Conservation (phyloP, 2,888 invertebrate species). For the Cataglyphis rosenhaueri region DNA sequence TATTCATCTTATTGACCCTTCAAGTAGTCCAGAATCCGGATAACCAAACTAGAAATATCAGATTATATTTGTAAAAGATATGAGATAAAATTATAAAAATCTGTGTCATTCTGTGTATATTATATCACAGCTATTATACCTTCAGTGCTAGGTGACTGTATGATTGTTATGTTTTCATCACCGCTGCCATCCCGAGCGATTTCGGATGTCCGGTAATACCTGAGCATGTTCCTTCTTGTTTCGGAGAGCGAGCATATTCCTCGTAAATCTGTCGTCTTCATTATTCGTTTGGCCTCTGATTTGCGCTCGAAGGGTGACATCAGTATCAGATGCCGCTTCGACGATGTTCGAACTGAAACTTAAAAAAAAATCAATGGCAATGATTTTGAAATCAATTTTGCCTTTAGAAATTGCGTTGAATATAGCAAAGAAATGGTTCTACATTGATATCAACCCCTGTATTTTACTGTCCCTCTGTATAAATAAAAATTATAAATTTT, state of each 20-base stretch:
- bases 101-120: not conserved
- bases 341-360: constrained; percentile 71
- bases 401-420: too few relatives aligned
- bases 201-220: constrained; percentile 69
- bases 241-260: constrained; percentile 67
- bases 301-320: constrained; percentile 76
- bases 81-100: not conserved
- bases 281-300: constrained; percentile 72
- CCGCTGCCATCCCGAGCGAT: constrained; percentile 74
- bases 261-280: constrained; percentile 65
- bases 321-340: constrained; percentile 77
- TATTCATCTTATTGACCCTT: not conserved
- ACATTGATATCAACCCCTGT: too few relatives aligned
- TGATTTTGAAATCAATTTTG: not conserved
- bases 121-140: constrained; percentile 58
- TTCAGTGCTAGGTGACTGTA: constrained; percentile 73
- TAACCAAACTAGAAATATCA: constrained; percentile 71
- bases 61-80: not conserved
- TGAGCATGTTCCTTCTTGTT: constrained; percentile 56
- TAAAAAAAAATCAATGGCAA: not conserved
- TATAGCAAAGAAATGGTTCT: too few relatives aligned
- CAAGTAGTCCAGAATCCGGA: constrained; percentile 75
- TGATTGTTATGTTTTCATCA: constrained; percentile 75
- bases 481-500: too few relatives aligned
- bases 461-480: too few relatives aligned